These are phyloP conservation scores for Hoplostethus atlanticus DNA, from an alignment of 2,797 vertebrate genomes.

Conservation along the genomic window DNA sequence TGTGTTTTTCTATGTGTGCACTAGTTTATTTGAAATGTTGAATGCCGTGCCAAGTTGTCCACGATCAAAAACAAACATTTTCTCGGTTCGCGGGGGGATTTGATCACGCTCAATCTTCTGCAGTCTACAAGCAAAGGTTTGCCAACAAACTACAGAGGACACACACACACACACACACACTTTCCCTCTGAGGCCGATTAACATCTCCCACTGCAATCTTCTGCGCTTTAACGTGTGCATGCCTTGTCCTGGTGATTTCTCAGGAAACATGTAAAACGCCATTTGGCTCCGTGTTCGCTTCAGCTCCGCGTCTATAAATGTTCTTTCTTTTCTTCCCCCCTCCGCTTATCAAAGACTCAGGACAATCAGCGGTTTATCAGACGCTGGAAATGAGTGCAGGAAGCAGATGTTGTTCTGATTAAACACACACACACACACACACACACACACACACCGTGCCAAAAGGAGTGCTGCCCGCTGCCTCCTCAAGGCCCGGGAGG, in stretches of 20 bases:
- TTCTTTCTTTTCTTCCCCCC: slow-evolving; percentile 7
- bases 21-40: neutral
- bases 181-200: slow-evolving; percentile 64
- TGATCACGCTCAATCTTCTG: slow-evolving; percentile 48
- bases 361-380: slow-evolving; percentile 79
- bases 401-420: slow-evolving; percentile 84
- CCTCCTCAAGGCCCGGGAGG: slow-evolving; percentile 51
- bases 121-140: slow-evolving; percentile 19
- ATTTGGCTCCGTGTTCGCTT: slow-evolving; percentile 50
- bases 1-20: neutral
- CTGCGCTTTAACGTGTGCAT: slow-evolving; percentile 50
- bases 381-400: slow-evolving; percentile 75
- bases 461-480: slow-evolving; percentile 28
- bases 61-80: slow-evolving; percentile 2
- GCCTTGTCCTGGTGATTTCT: slow-evolving; percentile 57
- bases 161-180: slow-evolving; percentile 19
- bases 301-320: slow-evolving; percentile 50
- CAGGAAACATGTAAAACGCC: slow-evolving; percentile 65
- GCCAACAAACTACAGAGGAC: slow-evolving; percentile 44
- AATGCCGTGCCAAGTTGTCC: neutral
- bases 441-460: slow-evolving; percentile 7
- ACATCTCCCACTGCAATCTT: slow-evolving; percentile 54
- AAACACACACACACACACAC: slow-evolving; percentile 56
- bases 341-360: slow-evolving; percentile 74
- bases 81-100: slow-evolving; percentile 33